These are phyloP conservation scores for Gephyroberyx darwinii DNA, from an alignment of 2,797 vertebrate species.

Conservation along the genomic window DNA sequence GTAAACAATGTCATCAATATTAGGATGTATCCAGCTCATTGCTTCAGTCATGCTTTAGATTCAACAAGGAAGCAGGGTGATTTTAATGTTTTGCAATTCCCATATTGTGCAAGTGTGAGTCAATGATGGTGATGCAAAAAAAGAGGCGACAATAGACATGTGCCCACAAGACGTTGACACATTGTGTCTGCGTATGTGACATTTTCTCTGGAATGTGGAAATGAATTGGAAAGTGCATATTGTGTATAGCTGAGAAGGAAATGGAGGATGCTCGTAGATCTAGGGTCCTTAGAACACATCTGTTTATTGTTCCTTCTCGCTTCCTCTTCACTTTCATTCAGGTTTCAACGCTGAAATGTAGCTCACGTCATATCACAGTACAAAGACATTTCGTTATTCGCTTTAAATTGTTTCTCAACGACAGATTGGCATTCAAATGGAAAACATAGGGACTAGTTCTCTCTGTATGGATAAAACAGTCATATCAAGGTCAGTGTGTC, in stretches of 20 bases:
- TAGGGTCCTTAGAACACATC: conserved; percentile 50
- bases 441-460: conserved; percentile 9
- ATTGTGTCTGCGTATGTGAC: no score
- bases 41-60: background rate
- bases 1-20: background rate
- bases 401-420: background rate
- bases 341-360: conserved; percentile 21
- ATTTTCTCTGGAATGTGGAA: conserved; percentile 25
- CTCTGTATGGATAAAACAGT: background rate
- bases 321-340: conserved; percentile 33
- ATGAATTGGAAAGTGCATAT: conserved; percentile 4
- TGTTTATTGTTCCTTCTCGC: conserved; percentile 48
- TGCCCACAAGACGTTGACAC: conserved; percentile 14
- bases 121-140: background rate
- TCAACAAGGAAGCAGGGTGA: background rate
- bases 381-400: background rate
- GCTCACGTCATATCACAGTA: background rate
- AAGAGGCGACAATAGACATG: conserved; percentile 21
- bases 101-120: background rate
- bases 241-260: conserved; percentile 24
- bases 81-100: background rate
- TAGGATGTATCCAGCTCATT: background rate
- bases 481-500: conserved; percentile 4
- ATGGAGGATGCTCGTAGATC: conserved; percentile 37
- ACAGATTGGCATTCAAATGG: conserved; percentile 15